Evolutionary conservation across 1,140 invertebrate genomes (phyloP), one percentile per base, ranked within the genome.

Genomic region (Drosophila auraria): DNA sequence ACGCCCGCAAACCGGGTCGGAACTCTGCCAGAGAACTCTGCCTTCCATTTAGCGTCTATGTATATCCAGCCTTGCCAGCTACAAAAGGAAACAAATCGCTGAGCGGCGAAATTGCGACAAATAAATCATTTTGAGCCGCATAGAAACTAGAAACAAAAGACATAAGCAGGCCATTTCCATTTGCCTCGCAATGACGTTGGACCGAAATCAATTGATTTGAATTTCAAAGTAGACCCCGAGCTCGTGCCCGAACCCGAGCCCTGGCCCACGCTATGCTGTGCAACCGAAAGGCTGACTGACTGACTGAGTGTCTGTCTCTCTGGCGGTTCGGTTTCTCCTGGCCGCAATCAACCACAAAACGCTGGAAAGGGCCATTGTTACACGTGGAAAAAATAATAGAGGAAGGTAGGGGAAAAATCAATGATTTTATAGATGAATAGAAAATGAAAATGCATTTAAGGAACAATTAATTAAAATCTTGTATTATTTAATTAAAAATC

Each of bases 141-240:
- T 70, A 62, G 58, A 82, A 74, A 80, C 62, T 83, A 82, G 78
- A 86, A 74, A 91, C 86, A 87, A 90, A 90, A 80, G 87, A 82
- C 87, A 91, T 91, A 90, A 90, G 87, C 87, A 90, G 82, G 76
- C 82, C 65, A 91, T 91, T 87, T 91, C 87, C 82, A 90, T 90
- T 90, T 87, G 83, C 80, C 76, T 82, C 66, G n/a, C 86, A 87
- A 87, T 87, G 83, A 87, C 83, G 82, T 87, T 91, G 79, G 74
- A 65, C 81, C 86, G 66, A 80, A 84, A 90, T 89, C 86, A 90
- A 90, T 90, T 91, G 86, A 90, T 90, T 90, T 90, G 86, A 90
- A 90, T 90, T 90, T 90, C 86, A 91, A 90, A 90, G 86, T 57
- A 70, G 40, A 68, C 23, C 23, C 54, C 33, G 33, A 17, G 12